Evolutionary conservation across 2,797 vertebrate genomes (phyloP).

Genomic region (Ceyx erithaca): DNA sequence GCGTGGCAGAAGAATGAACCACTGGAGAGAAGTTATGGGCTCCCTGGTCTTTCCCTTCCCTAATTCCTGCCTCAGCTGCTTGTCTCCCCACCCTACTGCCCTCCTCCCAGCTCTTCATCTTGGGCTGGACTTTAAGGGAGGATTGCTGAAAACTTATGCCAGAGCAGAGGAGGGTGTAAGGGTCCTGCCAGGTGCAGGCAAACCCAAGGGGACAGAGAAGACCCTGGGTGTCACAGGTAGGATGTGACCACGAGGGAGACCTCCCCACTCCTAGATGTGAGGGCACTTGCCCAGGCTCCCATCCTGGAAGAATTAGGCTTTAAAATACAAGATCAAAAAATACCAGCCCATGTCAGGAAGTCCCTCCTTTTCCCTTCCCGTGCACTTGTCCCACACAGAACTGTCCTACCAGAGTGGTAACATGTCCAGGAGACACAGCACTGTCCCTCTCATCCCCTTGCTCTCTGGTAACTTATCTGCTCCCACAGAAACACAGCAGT

Average conservation of each 20-base stretch:
- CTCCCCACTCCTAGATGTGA: neutral
- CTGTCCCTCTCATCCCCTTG: neutral
- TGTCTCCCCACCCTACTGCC: neutral
- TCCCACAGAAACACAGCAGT: fast-evolving
- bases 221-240: neutral
- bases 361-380: neutral
- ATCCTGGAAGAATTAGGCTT: neutral
- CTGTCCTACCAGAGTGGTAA: neutral
- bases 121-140: neutral
- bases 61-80: neutral
- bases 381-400: neutral
- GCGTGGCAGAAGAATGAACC: neutral
- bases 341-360: neutral
- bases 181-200: neutral
- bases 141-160: neutral
- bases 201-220: neutral
- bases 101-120: neutral
- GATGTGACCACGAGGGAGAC: fast-evolving
- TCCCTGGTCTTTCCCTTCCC: neutral
- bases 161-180: neutral
- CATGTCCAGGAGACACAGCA: neutral
- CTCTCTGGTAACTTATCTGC: neutral
- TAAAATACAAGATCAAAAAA: neutral
- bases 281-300: neutral
- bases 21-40: neutral